Evolutionary conservation across 2,113 vertebrate species (phyloP), one percentile per base, ranked within the genome.

Genomic region (Callipepla californica): DNA sequence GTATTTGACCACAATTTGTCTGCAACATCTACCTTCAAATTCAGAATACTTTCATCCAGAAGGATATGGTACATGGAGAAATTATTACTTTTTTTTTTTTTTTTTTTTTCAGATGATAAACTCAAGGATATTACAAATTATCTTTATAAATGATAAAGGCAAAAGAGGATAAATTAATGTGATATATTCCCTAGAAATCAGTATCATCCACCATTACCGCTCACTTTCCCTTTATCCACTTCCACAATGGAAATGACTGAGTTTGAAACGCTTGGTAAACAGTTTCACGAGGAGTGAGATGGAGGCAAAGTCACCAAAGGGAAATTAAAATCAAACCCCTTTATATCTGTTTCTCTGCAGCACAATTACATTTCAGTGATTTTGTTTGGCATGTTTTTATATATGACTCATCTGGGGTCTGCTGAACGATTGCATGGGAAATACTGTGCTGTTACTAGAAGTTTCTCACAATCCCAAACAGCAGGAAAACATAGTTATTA

Each of bases 291-390:
- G 14, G 23, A 94, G 32, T 82, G 50, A 93, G 42, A 91, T 77
- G 59, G 89, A 80, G 19, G 47, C 68, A 83, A 91, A 91, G 38
- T 44, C 76, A 69, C 51, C 9, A 80, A 92, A 59, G 28, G 18
- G 59, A 85, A 84, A 75, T 4, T 75, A 50, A 91, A 95, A 44
- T 40, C 80, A 25, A 30, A 6, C 25, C 38, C 42, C 32, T 74
- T 92, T 75, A n/a, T 75, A 77, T 90, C 72, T 59, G 44, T 87
- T 89, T 94, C 28, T 87, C 73, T 95, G 67, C 74, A 85, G 53
- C 82, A 92, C 66, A 91, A 73, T 89, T 95, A 88, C 77, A 90
- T 93, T 93, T 88, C 59, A 80, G 55, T 85, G 81, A 85, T 84
- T 74, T 92, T 94, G 34, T 87, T 95, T 87, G 96, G 66, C 21